Conservation (phyloP, 1,140 invertebrate species). For the Megathymus violae region DNA sequence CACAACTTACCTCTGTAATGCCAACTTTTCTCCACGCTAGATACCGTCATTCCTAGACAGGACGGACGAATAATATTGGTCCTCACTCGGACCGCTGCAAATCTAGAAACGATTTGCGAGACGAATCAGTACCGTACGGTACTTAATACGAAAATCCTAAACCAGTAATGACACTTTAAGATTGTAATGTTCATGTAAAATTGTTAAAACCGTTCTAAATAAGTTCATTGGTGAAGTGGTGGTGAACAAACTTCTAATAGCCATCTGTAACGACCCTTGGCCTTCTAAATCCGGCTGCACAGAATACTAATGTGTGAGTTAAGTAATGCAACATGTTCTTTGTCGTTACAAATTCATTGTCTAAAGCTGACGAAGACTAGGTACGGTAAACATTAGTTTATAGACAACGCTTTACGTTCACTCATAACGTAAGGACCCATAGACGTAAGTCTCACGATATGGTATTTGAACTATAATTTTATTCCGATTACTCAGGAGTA, state of each 20-base stretch:
- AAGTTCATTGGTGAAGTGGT: too few relatives aligned
- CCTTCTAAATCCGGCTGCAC: not conserved
- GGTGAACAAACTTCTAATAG: not conserved
- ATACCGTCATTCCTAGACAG: too few relatives aligned
- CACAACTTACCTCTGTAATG: too few relatives aligned
- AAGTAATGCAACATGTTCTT: not conserved
- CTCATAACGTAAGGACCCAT: not conserved
- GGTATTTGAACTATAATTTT: not conserved
- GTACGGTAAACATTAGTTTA: not conserved
- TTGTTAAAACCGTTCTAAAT: too few relatives aligned
- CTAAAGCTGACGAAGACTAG: not conserved
- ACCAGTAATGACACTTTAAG: too few relatives aligned
- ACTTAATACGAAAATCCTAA: too few relatives aligned
- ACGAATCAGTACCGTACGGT: too few relatives aligned
- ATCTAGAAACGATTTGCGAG: too few relatives aligned
- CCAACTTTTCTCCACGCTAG: too few relatives aligned
- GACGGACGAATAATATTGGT: too few relatives aligned
- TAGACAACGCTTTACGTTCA: not conserved
- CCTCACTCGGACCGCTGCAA: too few relatives aligned
- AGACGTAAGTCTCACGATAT: not conserved
- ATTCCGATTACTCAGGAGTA: not conserved
- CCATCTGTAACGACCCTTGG: not conserved
- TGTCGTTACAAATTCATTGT: not conserved
- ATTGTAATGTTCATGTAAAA: too few relatives aligned
- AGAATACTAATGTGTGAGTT: not conserved